Conservation (phyloP, 2,888 invertebrate species). For the Yponomeuta cagnagella region DNA sequence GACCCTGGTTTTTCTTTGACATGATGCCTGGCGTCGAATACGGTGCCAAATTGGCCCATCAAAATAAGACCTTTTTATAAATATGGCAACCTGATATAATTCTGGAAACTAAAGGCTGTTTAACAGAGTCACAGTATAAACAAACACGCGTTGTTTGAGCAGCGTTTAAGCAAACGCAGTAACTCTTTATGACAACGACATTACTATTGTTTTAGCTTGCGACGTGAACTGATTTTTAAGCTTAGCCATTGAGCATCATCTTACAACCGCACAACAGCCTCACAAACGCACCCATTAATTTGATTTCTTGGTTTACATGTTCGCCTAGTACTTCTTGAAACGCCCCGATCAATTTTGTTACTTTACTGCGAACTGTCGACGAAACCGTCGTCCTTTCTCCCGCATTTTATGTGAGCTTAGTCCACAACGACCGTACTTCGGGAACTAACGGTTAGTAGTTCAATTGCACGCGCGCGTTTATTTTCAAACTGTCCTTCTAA, state of each 20-base stretch:
- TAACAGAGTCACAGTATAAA: background rate
- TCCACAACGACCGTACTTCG: background rate
- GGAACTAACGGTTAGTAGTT: background rate
- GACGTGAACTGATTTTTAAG: no score
- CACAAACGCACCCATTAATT: background rate
- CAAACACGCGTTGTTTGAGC: background rate
- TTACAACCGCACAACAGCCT: no score
- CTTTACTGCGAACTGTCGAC: background rate
- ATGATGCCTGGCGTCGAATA: background rate
- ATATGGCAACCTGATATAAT: background rate
- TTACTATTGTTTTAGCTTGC: no score
- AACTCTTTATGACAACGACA: no score
- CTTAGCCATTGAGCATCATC: no score
- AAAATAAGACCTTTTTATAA: background rate
- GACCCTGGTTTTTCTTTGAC: background rate
- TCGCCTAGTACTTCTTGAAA: background rate
- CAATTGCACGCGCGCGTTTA: background rate
- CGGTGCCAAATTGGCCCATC: background rate
- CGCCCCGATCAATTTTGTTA: background rate
- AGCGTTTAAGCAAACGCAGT: background rate
- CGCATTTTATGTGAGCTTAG: background rate
- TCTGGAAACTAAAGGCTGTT: slow-evolving; percentile 1
- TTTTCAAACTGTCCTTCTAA: background rate
- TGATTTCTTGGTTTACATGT: background rate
- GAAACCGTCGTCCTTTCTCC: no score